Conservation (phyloP, 2,113 vertebrate species). For the Calidris pugnax region DNA sequence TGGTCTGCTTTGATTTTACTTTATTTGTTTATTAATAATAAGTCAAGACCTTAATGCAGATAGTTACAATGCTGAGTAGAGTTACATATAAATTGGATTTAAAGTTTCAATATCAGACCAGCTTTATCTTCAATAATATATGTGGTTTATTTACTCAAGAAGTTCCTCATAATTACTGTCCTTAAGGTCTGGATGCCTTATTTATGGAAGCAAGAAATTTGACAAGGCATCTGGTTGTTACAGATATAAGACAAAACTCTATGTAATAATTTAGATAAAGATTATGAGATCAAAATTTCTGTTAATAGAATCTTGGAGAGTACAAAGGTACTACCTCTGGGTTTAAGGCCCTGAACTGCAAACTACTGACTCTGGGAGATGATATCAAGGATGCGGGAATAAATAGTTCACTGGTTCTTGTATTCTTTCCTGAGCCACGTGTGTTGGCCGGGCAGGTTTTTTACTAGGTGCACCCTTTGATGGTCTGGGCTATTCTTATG, state of each 20-base stretch:
- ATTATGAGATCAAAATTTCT: background rate
- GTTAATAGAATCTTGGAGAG: background rate
- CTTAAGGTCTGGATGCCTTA: background rate
- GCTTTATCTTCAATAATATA: background rate
- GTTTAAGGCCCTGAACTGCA: background rate
- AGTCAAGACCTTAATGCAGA: background rate
- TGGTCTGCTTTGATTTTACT: background rate
- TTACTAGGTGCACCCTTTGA: background rate
- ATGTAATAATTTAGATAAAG: background rate
- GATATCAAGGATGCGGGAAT: background rate
- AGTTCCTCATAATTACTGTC: background rate
- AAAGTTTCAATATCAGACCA: background rate
- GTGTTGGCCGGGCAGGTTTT: background rate
- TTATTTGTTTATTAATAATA: background rate
- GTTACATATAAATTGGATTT: background rate
- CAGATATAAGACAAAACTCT: background rate
- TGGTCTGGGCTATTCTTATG: background rate
- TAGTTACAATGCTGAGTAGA: background rate
- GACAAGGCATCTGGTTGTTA: background rate
- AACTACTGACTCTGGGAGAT: background rate
- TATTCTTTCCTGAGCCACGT: background rate
- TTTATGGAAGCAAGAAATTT: background rate
- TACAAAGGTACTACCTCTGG: background rate
- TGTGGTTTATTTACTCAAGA: background rate
- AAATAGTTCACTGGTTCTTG: background rate